Base-by-base conservation (phyloP, 2,888 invertebrate genomes). In the Eretmocerus hayati region DNA sequence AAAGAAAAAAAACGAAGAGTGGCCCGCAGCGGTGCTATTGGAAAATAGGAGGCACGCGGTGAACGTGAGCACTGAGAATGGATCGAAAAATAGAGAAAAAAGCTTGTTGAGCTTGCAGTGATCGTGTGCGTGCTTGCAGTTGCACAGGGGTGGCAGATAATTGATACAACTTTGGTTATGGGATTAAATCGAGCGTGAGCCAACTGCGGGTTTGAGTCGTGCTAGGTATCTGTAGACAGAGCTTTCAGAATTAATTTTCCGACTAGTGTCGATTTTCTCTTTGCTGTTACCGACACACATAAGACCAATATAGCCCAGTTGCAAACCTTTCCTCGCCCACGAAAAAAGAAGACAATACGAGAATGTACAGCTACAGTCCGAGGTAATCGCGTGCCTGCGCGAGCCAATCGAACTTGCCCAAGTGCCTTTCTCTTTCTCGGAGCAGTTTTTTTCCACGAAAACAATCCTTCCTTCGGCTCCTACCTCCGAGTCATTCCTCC, bases 381-480 rank as follows among this genome's bases (percentile, higher is more conserved):
- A 46, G 31, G 40, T 30, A 45, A 42, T 39, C 33, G 18, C 23
- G 23, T 31, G 23, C 36, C n/a, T 35, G 42, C 36, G 30, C 39
- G 32, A n/a, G 21, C 16, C 46, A 57, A 59, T 58, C 59, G 57
- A 62, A 61, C 56, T 33, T 13, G 15, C 53, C 50, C 54, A 46
- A 36, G 22, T 5, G 23, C 26, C 33, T 5, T 18, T 16, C 23
- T 23, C n/a, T 15, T 31, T 13, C 30, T n/a, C n/a, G n/a, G n/a
- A n/a, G n/a, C n/a, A n/a, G n/a, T 41, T 30, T 20, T 23, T 41
- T 9, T 51, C 52, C 32, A 51, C 45, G 55, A 54, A 57, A 57
- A 57, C 58, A 60, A 62, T 60, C 60, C 61, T 59, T 58, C 59
- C 59, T 56, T 59, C n/a, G n/a, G n/a, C n/a, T n/a, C n/a, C n/a